Percentiles rank a stretch among this genome's conserved stretches.
Evolutionary conservation across 2,797 vertebrate species (phyloP).

Genomic region (Lepilemur septentrionalis): DNA sequence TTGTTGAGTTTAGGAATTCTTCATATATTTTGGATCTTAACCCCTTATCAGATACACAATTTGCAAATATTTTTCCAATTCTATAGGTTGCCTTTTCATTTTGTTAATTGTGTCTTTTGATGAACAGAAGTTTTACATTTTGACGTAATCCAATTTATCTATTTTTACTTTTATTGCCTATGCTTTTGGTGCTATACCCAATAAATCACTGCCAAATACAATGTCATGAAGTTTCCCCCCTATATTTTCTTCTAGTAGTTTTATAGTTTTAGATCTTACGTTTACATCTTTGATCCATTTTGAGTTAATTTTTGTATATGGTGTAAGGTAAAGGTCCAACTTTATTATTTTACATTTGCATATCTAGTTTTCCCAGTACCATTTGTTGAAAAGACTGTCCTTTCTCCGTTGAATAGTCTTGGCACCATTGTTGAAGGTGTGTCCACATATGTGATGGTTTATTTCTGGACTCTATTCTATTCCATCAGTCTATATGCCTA

Average conservation of each 20-base stretch:
- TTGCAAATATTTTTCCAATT: not conserved
- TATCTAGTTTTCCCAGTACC: not conserved
- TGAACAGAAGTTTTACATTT: not conserved
- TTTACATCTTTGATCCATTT: not conserved
- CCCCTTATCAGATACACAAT: not conserved
- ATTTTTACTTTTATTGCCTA: not conserved
- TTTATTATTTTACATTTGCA: not conserved
- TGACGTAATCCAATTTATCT: not conserved
- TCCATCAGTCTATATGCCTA: not conserved
- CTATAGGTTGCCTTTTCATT: not conserved
- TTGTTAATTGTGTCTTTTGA: not conserved
- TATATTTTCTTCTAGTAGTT: not conserved
- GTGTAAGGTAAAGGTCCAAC: not conserved
- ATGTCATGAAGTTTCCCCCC: not conserved
- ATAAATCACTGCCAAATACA: not conserved
- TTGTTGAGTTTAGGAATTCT: not conserved
- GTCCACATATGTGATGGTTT: not conserved
- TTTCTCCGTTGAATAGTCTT: not conserved
- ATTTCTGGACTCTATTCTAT: not conserved
- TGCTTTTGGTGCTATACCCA: not conserved
- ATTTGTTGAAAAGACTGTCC: not conserved
- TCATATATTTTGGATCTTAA: not conserved
- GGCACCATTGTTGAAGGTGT: not conserved
- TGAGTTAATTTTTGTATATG: not conserved
- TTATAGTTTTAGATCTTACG: not conserved